Conservation (phyloP, 1,140 invertebrate genomes). For the Gryon sp. region DNA sequence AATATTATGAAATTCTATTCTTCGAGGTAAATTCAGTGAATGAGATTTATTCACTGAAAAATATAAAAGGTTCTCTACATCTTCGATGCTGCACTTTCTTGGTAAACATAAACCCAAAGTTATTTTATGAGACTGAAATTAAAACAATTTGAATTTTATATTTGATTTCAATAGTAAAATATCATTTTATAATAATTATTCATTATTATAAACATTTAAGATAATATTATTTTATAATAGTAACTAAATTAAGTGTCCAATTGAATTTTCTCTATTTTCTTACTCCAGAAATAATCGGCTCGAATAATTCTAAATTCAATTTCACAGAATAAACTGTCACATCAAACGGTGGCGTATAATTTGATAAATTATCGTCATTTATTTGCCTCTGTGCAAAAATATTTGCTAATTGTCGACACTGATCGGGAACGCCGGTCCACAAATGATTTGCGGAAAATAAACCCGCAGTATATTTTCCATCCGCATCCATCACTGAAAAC, state of each 20-base stretch:
- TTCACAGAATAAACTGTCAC: slow-evolving; percentile 61
- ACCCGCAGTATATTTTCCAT: slow-evolving; percentile 69
- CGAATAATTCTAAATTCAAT: slow-evolving; percentile 42
- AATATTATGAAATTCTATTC: slow-evolving; percentile 60
- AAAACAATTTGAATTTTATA: too few species aligned
- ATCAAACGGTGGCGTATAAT: slow-evolving; percentile 55
- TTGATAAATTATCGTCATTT: not conserved
- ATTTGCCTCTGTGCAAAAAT: slow-evolving; percentile 23
- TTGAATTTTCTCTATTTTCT: not conserved
- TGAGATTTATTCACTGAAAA: slow-evolving; percentile 37
- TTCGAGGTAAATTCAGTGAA: slow-evolving; percentile 46
- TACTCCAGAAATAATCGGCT: slow-evolving; percentile 40
- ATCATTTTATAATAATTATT: too few species aligned
- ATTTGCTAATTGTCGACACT: slow-evolving; percentile 67
- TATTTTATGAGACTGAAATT: slow-evolving; percentile 66
- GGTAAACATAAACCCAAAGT: slow-evolving; percentile 73
- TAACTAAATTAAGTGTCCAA: not conserved
- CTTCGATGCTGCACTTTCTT: slow-evolving; percentile 62
- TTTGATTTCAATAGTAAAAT: too few species aligned
- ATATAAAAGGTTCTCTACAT: slow-evolving; percentile 62
- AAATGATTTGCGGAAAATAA: slow-evolving; percentile 70
- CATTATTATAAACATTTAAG: too few species aligned
- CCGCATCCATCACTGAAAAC: slow-evolving; percentile 72
- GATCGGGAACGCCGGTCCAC: slow-evolving; percentile 71
- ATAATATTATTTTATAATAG: too few species aligned